phyloP scores from a whole-genome alignment of 2,888 invertebrate species.

The Salticus scenicus region DNA sequence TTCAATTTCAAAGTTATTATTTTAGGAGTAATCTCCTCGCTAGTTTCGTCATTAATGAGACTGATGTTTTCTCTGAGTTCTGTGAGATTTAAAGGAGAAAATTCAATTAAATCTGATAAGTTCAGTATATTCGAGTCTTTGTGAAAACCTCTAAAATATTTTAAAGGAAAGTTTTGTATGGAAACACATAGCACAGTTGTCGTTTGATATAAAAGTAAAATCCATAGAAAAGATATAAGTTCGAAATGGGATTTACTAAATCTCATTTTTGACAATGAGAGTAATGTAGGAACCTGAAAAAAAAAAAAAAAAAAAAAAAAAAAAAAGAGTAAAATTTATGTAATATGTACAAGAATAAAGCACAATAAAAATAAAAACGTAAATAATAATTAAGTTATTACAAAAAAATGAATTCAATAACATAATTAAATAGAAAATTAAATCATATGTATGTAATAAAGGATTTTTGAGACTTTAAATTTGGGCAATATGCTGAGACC shows the following conservation, averaged over 20 bases:
- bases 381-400: too few species aligned
- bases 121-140: neutral
- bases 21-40: neutral
- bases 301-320: neutral
- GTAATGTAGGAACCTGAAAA: constrained; percentile 18
- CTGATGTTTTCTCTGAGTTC: neutral
- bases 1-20: neutral
- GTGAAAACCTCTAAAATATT: neutral
- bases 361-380: too few species aligned
- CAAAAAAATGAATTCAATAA: too few species aligned
- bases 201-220: neutral
- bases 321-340: too few species aligned
- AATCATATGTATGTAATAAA: too few species aligned
- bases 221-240: neutral
- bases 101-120: neutral
- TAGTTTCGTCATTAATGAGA: neutral
- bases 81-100: neutral
- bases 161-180: neutral
- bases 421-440: too few species aligned
- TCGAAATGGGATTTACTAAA: neutral
- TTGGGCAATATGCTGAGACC: too few species aligned
- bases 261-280: neutral
- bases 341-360: too few species aligned
- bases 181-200: neutral
- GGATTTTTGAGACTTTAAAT: too few species aligned